These are phyloP conservation scores for Tricholaema leucomelas DNA, from an alignment of 2,113 vertebrate species.

Conservation along the genomic window DNA sequence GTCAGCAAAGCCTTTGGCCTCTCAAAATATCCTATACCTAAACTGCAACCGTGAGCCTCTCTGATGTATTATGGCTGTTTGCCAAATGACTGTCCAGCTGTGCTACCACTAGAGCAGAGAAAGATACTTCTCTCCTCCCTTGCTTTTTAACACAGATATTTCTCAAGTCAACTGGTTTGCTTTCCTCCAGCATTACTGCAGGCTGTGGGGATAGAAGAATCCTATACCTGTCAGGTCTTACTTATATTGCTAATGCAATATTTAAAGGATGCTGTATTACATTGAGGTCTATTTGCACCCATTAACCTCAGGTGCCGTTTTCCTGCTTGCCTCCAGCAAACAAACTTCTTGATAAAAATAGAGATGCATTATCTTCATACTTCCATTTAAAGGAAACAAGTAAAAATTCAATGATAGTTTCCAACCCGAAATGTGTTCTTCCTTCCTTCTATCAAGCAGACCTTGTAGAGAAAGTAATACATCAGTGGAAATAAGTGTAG, in stretches of 20 bases:
- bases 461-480: background rate
- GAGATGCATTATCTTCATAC: background rate
- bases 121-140: background rate
- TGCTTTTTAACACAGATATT: background rate
- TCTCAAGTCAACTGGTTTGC: background rate
- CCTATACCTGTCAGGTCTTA: background rate
- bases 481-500: background rate
- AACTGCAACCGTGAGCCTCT: constrained; percentile 10
- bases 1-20: background rate
- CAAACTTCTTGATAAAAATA: background rate
- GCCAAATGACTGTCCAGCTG: constrained; percentile 45
- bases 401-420: background rate
- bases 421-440: background rate
- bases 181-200: background rate
- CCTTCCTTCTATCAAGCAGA: background rate
- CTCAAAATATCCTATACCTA: background rate
- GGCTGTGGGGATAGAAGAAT: background rate
- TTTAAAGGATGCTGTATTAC: background rate
- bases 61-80: background rate
- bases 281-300: background rate
- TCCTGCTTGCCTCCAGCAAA: background rate
- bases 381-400: background rate
- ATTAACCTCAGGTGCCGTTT: background rate
- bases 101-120: background rate
- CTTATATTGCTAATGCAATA: background rate